Evolutionary conservation across 2,113 vertebrate species (phyloP), one percentile per base, ranked within the genome.

Genomic region (Nycticryphes semicollaris): DNA sequence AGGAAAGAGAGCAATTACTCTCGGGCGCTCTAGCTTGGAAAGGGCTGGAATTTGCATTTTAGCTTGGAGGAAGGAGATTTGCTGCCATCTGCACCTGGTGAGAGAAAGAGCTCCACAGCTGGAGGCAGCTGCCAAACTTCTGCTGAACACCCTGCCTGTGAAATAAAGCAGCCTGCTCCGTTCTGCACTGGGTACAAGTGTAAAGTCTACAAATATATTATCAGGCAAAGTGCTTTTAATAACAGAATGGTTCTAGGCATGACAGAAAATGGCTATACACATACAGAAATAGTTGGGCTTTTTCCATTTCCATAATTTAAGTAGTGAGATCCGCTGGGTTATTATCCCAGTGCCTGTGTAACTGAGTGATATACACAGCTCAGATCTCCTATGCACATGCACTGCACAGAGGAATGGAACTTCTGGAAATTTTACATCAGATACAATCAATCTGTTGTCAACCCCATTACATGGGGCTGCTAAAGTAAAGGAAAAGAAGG

Each of bases 31-130:
- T 64, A 74, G 59, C 76, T 86, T 89, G 92, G 80, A 64, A 91
- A 92, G 74, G 89, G 45, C 66, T 84, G 90, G 76, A n/a, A 77
- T 89, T 89, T 90, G 59, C 94, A 88, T 94, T 94, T 66, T 41
- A 84, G 56, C 64, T 75, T 0, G 2, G 86, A 89, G 89, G 86
- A 94, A 96, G 92, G 92, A 92, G 90, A 92, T 94, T 50, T 95
- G 91, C 92, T 96, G 96, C 95, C 96, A 96, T 94, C 94, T 96
- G 94, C 89, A 93, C 95, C 95, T 92, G 94, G 92, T 51, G 69
- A 95, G 74, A 89, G 91, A 97, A 94, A 92, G 88, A 96, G 89
- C 90, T 94, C 73, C 86, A 75, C 89, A 90, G 84, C 90, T 96
- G 95, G 69, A 93, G 90, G 85, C 88, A 76, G 86, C 77, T 87